Evolutionary conservation across 2,113 vertebrate species (phyloP), one percentile per base, ranked within the genome.

Genomic region (Brienomyrus brachyistius): DNA sequence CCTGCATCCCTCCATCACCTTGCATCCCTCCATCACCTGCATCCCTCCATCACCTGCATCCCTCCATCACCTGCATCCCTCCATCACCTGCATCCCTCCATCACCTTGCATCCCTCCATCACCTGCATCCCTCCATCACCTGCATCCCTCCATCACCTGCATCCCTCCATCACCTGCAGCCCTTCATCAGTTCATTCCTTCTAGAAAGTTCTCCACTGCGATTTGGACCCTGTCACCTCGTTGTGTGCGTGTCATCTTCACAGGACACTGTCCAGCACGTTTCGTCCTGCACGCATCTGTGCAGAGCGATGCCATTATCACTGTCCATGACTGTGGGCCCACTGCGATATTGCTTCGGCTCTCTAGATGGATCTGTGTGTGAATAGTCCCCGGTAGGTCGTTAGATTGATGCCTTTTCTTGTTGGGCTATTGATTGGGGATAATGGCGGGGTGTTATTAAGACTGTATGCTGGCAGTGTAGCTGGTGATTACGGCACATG

Each of bases 371-470:
- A 31, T 87, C 19, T 87, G 35, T n/a, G 17, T 17, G 3, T 21
- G 17, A 62, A 62, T 45, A n/a, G 87, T 8, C 40, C 56, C 11
- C 87, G 50, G 13, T 88, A 85, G 3, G 51, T 51, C 6, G 4
- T 50, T 90, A 92, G 90, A 90, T 90, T 89, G 77, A 66, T 90
- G 86, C 90, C 87, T 19, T 62, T 86, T 85, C 90, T 50, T 31
- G 70, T 84, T 62, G 59, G 83, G 17, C 90, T 92, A 92, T 92
- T 90, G 90, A 92, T 92, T n/a, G 19, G 21, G 40, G 51, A 87
- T 89, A 93, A 91, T 89, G 48, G 87, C 83, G 66, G 43, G 80
- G 62, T 51, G 70, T 52, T 85, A 91, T 93, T 92, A 92, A 91
- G 91, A 87, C 91, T 89, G 91, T 89, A 91, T 92, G 89, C 62